Conservation (phyloP, 2,113 vertebrate genomes). For the Porphyrio hochstetteri region DNA sequence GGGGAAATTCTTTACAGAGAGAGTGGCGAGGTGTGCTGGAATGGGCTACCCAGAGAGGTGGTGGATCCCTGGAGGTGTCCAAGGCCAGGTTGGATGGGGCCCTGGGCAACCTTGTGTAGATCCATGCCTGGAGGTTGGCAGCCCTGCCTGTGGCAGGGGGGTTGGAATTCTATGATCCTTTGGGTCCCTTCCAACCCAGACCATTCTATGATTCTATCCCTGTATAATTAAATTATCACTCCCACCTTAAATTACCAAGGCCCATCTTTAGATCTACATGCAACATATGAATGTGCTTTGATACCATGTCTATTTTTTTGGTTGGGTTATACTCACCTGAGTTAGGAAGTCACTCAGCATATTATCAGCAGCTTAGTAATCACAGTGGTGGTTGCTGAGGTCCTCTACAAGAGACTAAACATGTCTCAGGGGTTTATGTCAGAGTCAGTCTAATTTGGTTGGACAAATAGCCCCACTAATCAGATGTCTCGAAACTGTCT, state of each 20-base stretch:
- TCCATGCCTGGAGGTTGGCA: too few relatives aligned
- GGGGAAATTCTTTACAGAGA: too few relatives aligned
- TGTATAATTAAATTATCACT: background rate
- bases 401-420: background rate
- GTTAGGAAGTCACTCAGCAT: background rate
- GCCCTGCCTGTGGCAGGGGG: too few relatives aligned
- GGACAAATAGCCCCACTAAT: background rate
- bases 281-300: background rate
- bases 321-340: background rate
- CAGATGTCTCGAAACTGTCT: background rate
- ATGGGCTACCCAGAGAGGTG: too few relatives aligned
- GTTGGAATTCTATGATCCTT: too few relatives aligned
- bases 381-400: background rate
- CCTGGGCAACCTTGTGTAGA: too few relatives aligned
- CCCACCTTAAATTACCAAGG: too few relatives aligned
- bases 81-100: too few relatives aligned
- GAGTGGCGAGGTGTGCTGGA: too few relatives aligned
- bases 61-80: too few relatives aligned
- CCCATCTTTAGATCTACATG: background rate
- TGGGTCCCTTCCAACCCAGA: too few relatives aligned
- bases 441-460: background rate
- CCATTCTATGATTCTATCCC: too few relatives aligned
- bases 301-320: background rate
- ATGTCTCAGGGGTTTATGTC: background rate
- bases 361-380: background rate